Conservation (phyloP, 2,797 vertebrate genomes). For the Danionella dracula region DNA sequence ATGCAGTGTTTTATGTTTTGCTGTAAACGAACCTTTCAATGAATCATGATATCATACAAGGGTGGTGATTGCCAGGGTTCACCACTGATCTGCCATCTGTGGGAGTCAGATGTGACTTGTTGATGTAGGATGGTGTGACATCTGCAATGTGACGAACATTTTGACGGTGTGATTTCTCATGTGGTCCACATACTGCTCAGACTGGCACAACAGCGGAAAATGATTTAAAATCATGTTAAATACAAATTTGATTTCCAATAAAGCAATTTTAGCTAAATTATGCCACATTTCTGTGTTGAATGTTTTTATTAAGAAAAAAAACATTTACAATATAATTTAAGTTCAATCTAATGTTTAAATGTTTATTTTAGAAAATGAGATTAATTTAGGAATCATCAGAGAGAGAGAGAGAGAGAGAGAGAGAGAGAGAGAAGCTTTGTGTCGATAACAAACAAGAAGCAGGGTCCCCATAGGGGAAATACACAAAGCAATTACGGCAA, state of each 20-base stretch:
- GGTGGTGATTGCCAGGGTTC: neutral
- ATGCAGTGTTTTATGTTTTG: neutral
- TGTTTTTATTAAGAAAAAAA: constrained; percentile 2
- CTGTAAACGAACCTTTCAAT: neutral
- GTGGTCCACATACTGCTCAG: constrained; percentile 1
- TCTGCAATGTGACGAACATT: neutral
- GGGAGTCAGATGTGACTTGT: neutral
- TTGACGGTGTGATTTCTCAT: neutral
- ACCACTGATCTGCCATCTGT: neutral
- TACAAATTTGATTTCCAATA: constrained; percentile 6
- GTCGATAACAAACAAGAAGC: constrained; percentile 53
- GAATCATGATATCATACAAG: neutral
- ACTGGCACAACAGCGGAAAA: neutral
- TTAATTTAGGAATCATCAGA: neutral
- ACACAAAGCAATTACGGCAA: constrained; percentile 55
- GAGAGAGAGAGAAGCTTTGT: constrained; percentile 29
- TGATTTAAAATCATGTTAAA: constrained; percentile 2
- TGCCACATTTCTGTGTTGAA: too few relatives aligned
- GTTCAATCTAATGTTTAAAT: constrained; percentile 32
- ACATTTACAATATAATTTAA: constrained; percentile 26
- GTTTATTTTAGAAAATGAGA: constrained; percentile 11
- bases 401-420: neutral
- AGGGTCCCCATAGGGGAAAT: constrained; percentile 49
- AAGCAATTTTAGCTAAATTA: too few relatives aligned
- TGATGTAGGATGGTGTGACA: constrained; percentile 16